These are phyloP conservation scores for Lophura nycthemera DNA, from an alignment of 2,113 vertebrate genomes.

Conservation along the genomic window DNA sequence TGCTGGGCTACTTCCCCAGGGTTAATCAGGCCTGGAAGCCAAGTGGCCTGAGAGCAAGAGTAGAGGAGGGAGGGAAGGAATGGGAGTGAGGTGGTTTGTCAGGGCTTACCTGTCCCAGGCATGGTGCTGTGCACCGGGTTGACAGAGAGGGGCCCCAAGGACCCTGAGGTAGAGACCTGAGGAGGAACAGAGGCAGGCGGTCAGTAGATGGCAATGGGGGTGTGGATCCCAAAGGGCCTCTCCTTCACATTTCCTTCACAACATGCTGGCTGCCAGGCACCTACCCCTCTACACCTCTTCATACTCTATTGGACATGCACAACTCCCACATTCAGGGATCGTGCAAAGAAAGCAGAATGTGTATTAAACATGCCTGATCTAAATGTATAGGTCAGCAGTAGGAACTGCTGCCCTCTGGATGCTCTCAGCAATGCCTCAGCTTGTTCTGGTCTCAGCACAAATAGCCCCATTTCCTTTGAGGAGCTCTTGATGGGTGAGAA, in stretches of 20 bases:
- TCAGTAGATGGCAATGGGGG: background rate
- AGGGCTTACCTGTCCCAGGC: conserved; percentile 83
- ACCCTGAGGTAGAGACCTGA: conserved; percentile 87
- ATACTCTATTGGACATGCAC: accelerated
- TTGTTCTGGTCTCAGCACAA: background rate
- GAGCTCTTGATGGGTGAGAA: background rate
- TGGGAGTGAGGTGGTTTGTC: background rate
- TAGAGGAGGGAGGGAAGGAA: background rate
- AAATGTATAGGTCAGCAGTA: background rate
- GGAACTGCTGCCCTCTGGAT: background rate
- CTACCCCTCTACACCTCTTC: background rate
- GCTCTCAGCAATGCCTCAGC: background rate
- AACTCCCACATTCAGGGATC: background rate
- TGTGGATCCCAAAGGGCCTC: background rate
- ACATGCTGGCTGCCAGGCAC: background rate
- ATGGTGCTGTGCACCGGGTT: conserved; percentile 82
- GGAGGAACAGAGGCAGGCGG: conserved; percentile 31
- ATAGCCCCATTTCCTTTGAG: background rate
- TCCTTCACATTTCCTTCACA: background rate
- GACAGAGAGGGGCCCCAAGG: conserved; percentile 89
- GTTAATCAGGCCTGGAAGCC: background rate
- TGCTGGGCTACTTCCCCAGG: background rate
- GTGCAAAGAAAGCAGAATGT: background rate
- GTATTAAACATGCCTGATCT: accelerated
- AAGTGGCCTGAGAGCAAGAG: accelerated